phyloP scores from a whole-genome alignment of 2,113 vertebrate species.

The Oreochromis spilurus region DNA sequence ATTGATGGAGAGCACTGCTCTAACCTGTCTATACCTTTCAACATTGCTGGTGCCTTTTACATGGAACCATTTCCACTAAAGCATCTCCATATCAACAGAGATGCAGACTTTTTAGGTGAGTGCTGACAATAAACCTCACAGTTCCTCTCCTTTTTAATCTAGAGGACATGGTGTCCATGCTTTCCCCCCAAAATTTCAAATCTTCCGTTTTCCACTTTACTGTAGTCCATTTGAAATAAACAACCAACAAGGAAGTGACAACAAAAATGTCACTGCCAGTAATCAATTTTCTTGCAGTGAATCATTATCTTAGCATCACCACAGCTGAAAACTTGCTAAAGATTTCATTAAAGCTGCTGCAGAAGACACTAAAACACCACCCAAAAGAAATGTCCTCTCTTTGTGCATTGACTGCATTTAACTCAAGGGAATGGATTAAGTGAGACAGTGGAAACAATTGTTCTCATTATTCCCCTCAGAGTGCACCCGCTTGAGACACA shows the following conservation, averaged over 20 bases:
- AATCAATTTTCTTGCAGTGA: not conserved
- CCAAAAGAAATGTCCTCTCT: not conserved
- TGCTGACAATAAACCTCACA: not conserved
- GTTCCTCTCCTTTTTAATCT: not conserved
- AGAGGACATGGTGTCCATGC: not conserved
- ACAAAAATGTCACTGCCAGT: not conserved
- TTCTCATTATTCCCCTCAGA: slow-evolving; percentile 48
- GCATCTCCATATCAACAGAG: not conserved
- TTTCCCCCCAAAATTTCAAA: not conserved
- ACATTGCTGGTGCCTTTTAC: not conserved
- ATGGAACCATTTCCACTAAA: not conserved
- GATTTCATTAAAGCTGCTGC: not conserved
- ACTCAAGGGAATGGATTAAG: slow-evolving; percentile 9
- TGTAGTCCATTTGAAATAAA: not conserved
- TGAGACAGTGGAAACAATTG: slow-evolving; percentile 38
- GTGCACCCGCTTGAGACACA: not conserved
- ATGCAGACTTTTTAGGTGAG: not conserved
- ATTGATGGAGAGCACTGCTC: not conserved
- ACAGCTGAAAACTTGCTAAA: not conserved
- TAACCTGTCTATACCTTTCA: not conserved
- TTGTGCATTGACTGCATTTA: not conserved
- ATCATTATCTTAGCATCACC: not conserved
- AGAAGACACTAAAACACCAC: not conserved
- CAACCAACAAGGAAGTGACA: not conserved
- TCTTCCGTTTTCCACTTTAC: not conserved